Percentiles rank a stretch among this genome's conserved stretches.
Conservation (phyloP, 2,888 invertebrate genomes). For the Tetanocera ferruginea region DNA sequence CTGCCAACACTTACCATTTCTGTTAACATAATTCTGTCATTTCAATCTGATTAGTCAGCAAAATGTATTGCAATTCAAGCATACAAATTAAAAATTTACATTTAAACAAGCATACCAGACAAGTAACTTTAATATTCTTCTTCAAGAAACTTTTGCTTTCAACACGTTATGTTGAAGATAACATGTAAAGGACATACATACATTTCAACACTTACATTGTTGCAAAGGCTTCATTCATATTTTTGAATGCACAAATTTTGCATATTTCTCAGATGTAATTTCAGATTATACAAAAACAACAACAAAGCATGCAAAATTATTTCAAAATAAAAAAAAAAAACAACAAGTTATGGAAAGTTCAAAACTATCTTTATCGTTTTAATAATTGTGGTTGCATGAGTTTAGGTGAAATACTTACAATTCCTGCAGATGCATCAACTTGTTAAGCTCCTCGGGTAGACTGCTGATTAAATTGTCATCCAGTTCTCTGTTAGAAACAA, state of each 20-base stretch:
- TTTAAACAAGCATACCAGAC: neutral
- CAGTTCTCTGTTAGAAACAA: slow-evolving; percentile 76
- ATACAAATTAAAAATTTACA: too few species aligned
- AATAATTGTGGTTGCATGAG: neutral
- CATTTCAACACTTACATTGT: neutral
- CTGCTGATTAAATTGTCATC: slow-evolving; percentile 82
- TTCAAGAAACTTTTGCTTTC: neutral
- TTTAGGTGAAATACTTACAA: slow-evolving; percentile 78
- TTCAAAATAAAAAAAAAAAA: neutral
- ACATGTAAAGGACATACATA: neutral
- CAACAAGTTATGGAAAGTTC: neutral
- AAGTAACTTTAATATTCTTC: neutral
- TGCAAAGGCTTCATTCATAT: neutral
- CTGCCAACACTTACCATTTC: too few species aligned
- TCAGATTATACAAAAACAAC: neutral
- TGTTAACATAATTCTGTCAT: too few species aligned
- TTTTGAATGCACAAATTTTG: neutral
- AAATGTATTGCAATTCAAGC: too few species aligned
- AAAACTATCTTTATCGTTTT: neutral
- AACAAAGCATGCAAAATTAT: neutral
- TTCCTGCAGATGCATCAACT: slow-evolving; percentile 83
- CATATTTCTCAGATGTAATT: slow-evolving; percentile 12
- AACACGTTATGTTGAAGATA: neutral
- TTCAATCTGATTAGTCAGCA: too few species aligned
- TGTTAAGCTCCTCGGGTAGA: slow-evolving; percentile 82